Percentiles rank a stretch among this genome's conserved stretches.
Conservation (phyloP, 2,888 invertebrate genomes). For the Chromoteleia sp. region DNA sequence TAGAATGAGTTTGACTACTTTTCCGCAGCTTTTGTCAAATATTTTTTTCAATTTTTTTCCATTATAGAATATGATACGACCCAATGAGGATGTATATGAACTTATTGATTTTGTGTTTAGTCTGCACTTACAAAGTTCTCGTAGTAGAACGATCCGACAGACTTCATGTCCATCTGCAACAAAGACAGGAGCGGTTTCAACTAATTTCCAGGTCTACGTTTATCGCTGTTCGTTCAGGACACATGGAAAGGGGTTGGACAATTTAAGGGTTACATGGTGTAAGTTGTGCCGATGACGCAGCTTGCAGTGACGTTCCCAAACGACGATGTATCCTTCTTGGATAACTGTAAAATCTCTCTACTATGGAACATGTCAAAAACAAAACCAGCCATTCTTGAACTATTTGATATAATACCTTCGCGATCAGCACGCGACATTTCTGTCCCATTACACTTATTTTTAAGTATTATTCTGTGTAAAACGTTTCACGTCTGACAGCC, state of each 20-base stretch:
- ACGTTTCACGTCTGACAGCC: slow-evolving; percentile 47
- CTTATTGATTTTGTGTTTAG: slow-evolving; percentile 72
- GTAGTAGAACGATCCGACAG: slow-evolving; percentile 97
- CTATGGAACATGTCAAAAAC: slow-evolving; percentile 76
- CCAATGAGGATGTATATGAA: slow-evolving; percentile 53
- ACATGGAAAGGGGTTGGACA: slow-evolving; percentile 71
- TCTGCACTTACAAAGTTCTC: slow-evolving; percentile 96
- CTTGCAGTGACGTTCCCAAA: slow-evolving; percentile 84
- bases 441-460: slow-evolving; percentile 48
- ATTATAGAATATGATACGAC: slow-evolving; percentile 32
- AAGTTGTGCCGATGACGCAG: slow-evolving; percentile 85
- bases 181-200: slow-evolving; percentile 84
- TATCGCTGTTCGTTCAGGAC: slow-evolving; percentile 72
- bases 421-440: slow-evolving; percentile 67
- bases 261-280: slow-evolving; percentile 74
- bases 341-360: slow-evolving; percentile 82
- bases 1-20: slow-evolving; percentile 37
- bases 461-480: slow-evolving; percentile 26
- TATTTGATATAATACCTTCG: slow-evolving; percentile 70
- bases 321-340: slow-evolving; percentile 83
- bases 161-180: slow-evolving; percentile 98
- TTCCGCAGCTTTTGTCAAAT: slow-evolving; percentile 7
- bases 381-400: slow-evolving; percentile 76
- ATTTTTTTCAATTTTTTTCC: slow-evolving; percentile 9
- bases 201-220: slow-evolving; percentile 79